phyloP scores from a whole-genome alignment of 2,797 vertebrate genomes.

The Gadopsis bispinosus region DNA sequence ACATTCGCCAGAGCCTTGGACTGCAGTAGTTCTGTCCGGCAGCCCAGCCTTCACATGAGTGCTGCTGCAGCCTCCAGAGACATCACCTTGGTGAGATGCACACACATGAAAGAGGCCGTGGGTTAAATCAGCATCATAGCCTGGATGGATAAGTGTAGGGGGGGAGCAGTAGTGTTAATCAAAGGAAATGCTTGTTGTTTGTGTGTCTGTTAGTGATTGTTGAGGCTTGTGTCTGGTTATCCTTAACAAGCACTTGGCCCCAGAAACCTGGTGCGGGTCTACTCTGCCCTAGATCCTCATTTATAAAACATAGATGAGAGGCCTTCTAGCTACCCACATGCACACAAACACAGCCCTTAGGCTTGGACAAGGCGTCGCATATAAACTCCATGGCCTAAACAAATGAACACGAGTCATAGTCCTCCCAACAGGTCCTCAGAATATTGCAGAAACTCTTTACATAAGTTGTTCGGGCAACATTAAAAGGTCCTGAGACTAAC shows the following conservation, averaged over 20 bases:
- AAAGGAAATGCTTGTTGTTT: slow-evolving; percentile 19
- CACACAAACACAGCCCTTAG: slow-evolving; percentile 22
- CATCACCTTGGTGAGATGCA: slow-evolving; percentile 93
- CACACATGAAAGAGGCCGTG: slow-evolving; percentile 25
- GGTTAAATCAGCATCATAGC: slow-evolving; percentile 37
- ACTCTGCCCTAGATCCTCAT: slow-evolving; percentile 73
- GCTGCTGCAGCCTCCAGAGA: slow-evolving; percentile 93
- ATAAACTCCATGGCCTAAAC: slow-evolving; percentile 25
- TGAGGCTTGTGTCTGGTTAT: slow-evolving; percentile 47
- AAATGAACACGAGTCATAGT: slow-evolving; percentile 14
- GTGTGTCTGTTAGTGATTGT: slow-evolving; percentile 41
- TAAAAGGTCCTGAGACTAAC: neutral
- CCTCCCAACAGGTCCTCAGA: neutral
- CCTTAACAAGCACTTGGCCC: slow-evolving; percentile 61
- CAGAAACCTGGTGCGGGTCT: slow-evolving; percentile 49
- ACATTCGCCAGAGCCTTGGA: slow-evolving; percentile 96
- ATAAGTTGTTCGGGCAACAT: neutral
- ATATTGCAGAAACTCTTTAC: slow-evolving; percentile 2
- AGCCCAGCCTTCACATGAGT: slow-evolving; percentile 99
- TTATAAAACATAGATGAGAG: slow-evolving; percentile 76
- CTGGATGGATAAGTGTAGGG: slow-evolving; percentile 10
- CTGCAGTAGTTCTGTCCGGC: slow-evolving; percentile 97
- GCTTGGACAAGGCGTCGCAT: slow-evolving; percentile 25
- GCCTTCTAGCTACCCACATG: slow-evolving; percentile 55
- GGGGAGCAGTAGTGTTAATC: slow-evolving; percentile 25